A percentile compares a stretch with the other conserved stretches of the same genome.
phyloP scores from a whole-genome alignment of 2,113 vertebrate species.

The Ictalurus punctatus region DNA sequence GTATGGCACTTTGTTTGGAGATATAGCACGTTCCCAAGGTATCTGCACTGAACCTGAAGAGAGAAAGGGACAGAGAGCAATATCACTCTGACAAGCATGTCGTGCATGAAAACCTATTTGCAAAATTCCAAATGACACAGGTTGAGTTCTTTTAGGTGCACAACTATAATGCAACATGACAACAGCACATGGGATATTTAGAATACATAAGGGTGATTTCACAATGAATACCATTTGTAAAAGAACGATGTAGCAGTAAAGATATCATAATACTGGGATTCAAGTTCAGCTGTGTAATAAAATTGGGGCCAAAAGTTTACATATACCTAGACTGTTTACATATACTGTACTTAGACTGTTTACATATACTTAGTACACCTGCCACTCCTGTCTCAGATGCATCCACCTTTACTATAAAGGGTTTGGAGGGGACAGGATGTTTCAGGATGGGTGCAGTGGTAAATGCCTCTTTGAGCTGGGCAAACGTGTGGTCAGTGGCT shows the following conservation, averaged over 20 bases:
- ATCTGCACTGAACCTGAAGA: constrained; percentile 91
- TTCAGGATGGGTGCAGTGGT: too few species aligned
- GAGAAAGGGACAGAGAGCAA: constrained; percentile 6
- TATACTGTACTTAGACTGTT: too few species aligned
- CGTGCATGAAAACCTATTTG: constrained; percentile 59
- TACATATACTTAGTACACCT: not conserved
- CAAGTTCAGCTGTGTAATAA: not conserved
- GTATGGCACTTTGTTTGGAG: constrained; percentile 98
- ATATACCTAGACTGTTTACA: not conserved
- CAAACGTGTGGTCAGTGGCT: too few species aligned
- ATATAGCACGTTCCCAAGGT: constrained; percentile 97
- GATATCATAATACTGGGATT: not conserved
- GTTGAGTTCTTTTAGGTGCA: constrained; percentile 46
- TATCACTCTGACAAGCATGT: constrained; percentile 54
- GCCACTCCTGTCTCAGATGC: too few species aligned
- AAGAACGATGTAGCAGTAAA: not conserved
- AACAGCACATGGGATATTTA: constrained; percentile 9
- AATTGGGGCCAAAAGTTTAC: not conserved
- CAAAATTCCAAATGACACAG: constrained; percentile 53
- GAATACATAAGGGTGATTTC: not conserved
- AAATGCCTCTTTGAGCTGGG: too few species aligned
- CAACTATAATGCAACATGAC: constrained; percentile 34
- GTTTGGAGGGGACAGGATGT: too few species aligned
- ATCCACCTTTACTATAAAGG: too few species aligned
- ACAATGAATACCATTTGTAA: not conserved